These are phyloP conservation scores for Ceyx cyanopectus DNA, from an alignment of 2,113 vertebrate genomes.

Conservation along the genomic window DNA sequence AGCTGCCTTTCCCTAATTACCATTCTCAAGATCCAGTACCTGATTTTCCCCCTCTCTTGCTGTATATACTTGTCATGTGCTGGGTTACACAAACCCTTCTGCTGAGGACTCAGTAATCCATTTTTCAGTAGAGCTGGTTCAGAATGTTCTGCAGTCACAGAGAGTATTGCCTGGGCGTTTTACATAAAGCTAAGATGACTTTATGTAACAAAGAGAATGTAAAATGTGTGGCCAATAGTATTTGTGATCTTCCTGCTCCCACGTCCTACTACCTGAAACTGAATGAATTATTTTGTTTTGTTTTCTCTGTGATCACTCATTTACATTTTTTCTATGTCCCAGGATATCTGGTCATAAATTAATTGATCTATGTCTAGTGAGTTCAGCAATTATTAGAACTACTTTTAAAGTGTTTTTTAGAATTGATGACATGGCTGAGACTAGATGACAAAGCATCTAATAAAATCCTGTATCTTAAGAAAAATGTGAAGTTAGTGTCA, in stretches of 20 bases:
- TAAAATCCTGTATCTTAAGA: background rate
- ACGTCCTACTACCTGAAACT: background rate
- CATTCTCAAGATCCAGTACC: background rate
- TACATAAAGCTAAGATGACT: background rate
- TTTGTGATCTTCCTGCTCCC: background rate
- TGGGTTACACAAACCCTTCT: background rate
- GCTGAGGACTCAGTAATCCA: background rate
- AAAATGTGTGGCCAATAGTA: background rate
- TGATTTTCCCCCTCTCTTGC: background rate
- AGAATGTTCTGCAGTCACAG: background rate
- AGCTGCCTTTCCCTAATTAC: background rate
- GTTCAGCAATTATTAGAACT: background rate
- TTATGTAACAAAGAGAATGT: background rate
- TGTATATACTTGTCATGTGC: background rate
- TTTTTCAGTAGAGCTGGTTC: background rate
- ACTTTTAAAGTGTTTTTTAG: background rate
- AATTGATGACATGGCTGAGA: background rate
- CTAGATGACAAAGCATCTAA: background rate
- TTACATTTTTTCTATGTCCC: background rate
- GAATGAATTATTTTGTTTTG: fast-evolving
- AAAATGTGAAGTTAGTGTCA: background rate
- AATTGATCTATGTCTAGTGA: background rate
- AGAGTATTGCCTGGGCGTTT: background rate
- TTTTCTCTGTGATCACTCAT: background rate
- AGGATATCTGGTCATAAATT: background rate